Base-by-base conservation (phyloP, 2,797 vertebrate genomes). In the Sebastes melanostomus region DNA sequence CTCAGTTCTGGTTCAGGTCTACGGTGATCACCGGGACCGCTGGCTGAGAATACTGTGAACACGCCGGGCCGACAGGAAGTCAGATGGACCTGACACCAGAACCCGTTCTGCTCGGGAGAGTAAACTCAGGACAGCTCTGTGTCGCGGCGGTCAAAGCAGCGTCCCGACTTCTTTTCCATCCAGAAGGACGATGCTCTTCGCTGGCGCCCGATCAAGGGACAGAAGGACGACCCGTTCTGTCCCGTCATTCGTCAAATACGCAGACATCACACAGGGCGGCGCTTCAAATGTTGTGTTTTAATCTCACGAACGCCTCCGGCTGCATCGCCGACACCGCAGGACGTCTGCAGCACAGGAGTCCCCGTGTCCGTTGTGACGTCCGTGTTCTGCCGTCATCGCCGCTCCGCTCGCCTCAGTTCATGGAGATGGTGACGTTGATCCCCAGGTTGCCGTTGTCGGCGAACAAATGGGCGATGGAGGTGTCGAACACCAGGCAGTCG, bases 341-440 rank as follows among this genome's bases (percentile, higher is more conserved):
- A n/a, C 46, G 8, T 52, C 18, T 20, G 46, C 46, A 20, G 46
- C 42, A 46, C 42, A 18, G 42, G 14, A 46, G 42, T 46, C 6
- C 42, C 42, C 11, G 42, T 18, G 16, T 18, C 42, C 14, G 36
- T 38, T 13, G 36, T 38, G 36, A 38, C 36, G 13, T 38, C 13
- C 36, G 13, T 38, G 12, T 38, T 12, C n/a, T 61, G 59, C 9
- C 59, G 5, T 4, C 58, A 8, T 22, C 8, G 3, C 52, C 25
- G 1, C 58, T 10, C n/a, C 3, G 6, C 59, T 4, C 34, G 6
- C 54, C 30, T 92, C 86, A 96, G 93, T 94, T 96, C 95, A 96
- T 96, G 87, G 96, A 96, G 88, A 96, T 96, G 84, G 96, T 96
- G 76, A 96, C 96, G 25, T 96, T 96, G 89, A 96, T 96, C 27